A percentile compares a stretch with the other conserved stretches of the same genome.
phyloP scores from a whole-genome alignment of 2,888 invertebrate genomes.

The Andrena fulva region DNA sequence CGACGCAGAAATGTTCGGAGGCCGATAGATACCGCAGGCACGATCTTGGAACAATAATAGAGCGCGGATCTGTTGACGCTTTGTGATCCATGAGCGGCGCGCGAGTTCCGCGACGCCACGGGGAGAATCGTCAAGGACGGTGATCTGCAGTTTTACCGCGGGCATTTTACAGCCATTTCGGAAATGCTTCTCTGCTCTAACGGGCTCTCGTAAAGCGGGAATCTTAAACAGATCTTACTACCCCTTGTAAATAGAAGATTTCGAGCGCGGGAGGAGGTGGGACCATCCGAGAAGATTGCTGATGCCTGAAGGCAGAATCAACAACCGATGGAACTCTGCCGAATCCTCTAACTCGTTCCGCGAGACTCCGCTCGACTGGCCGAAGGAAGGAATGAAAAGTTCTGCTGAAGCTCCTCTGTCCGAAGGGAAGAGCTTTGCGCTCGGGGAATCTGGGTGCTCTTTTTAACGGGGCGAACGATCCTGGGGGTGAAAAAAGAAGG shows the following conservation, averaged over 20 bases:
- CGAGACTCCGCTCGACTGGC: background rate
- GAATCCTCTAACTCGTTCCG: background rate
- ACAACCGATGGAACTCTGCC: background rate
- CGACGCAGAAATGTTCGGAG: constrained; percentile 54
- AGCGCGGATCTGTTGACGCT: constrained; percentile 63
- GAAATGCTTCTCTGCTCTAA: background rate
- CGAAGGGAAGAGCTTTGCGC: background rate
- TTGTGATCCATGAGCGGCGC: constrained; percentile 52
- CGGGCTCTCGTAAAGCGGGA: too few relatives aligned
- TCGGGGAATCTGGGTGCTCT: background rate
- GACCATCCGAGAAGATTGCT: too few relatives aligned
- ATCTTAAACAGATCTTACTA: too few relatives aligned
- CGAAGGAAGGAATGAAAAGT: background rate
- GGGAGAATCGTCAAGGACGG: constrained; percentile 30
- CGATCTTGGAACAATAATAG: constrained; percentile 79
- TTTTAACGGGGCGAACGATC: constrained; percentile 1
- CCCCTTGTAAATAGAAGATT: too few relatives aligned
- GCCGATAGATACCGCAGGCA: constrained; percentile 63
- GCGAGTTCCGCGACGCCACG: background rate
- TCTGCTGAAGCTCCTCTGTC: background rate
- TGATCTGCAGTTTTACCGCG: background rate
- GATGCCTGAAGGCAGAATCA: too few relatives aligned
- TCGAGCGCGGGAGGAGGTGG: too few relatives aligned
- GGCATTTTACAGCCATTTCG: constrained; percentile 3
- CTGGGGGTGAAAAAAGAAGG: background rate